Evolutionary conservation across 2,888 invertebrate genomes (phyloP), one percentile per base, ranked within the genome.

Genomic region (Bombylius major): DNA sequence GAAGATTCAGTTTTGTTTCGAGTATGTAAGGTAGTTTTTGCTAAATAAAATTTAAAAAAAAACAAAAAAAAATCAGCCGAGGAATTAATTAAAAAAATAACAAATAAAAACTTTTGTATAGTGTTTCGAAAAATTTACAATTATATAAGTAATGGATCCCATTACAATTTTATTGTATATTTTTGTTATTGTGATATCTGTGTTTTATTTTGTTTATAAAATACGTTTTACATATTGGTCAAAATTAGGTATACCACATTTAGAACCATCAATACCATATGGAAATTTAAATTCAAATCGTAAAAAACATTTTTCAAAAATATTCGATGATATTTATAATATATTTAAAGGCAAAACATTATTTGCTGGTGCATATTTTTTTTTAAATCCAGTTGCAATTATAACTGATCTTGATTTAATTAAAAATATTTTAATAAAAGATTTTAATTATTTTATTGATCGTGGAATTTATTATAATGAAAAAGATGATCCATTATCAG

Each of bases 401-500:
- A 60, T 69, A n/a, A 58, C 66, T 42, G 73, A 74, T 55, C 58
- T 70, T 47, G 66, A 75, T n/a, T 60, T 73, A 31, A 64, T 71
- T 7, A 66, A 64, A 44, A 61, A 62, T 39, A 66, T 75, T 23
- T 58, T 73, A 1, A 60, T 64, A 5, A 67, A 59, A n/a, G 66
- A 73, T 59, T 68, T 69, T 1, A 64, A 64, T 6, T 59, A 65
- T 50, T 74, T 74, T 48, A 65, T 64, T 42, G 68, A 69, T 42
- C 70, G 72, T 23, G 72, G 70, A 0, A 59, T 71, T 11, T 72
- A 69, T 53, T 59, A 64, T 7, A 70, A 72, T 56, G 62, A 64
- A 14, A 52, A 56, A 3, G 63, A 60, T 7, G 77, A 77, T 60
- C 73, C 75, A 5, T 59, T 77, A 9, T 69, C 73, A 0, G 69